Evolutionary conservation across 2,113 vertebrate genomes (phyloP), one percentile per base, ranked within the genome.

Genomic region (Echinops telfairi): DNA sequence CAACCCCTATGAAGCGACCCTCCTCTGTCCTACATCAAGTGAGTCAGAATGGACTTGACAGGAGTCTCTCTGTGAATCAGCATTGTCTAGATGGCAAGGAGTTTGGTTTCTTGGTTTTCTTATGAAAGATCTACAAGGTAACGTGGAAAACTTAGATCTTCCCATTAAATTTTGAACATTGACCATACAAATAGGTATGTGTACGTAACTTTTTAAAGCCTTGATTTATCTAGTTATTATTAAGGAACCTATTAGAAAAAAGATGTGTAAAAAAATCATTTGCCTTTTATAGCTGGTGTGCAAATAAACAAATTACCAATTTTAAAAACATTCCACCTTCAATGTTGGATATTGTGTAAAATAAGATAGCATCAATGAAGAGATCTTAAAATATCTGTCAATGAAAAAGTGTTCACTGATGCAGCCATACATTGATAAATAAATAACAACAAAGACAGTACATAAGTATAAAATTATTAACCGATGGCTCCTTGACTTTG

Each of bases 401-500:
- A 2, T 58, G 15, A 87, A 84, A 89, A 38, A 6, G 9, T n/a
- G 10, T 14, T 73, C 20, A 78, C 9, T 89, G 33, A 57, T 2
- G 22, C 1, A 62, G 17, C 1, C 14, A 47, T 71, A 88, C 15
- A 36, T 12, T 40, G 38, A 23, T 66, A 40, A 87, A 68, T 11
- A 76, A 64, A 60, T 16, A 57, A 23, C 5, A 27, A 33, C 62
- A 87, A 3, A 77, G 31, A 64, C 11, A 86, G 23, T 22, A 23
- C 15, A 75, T 77, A 87, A 47, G 85, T 47, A 14, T 92, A 92
- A 60, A 86, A 80, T 84, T 87, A 36, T 93, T 83, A 81, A 95
- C 92, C 77, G 89, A 90, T 91, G 53, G 22, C 93, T 85, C 90
- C 6, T 1, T 94, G 62, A 93, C 81, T 93, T 95, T 89, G 62